A percentile compares a stretch with the other conserved stretches of the same genome.
Evolutionary conservation across 1,140 invertebrate species (phyloP).

Genomic region (Zophobas morio): DNA sequence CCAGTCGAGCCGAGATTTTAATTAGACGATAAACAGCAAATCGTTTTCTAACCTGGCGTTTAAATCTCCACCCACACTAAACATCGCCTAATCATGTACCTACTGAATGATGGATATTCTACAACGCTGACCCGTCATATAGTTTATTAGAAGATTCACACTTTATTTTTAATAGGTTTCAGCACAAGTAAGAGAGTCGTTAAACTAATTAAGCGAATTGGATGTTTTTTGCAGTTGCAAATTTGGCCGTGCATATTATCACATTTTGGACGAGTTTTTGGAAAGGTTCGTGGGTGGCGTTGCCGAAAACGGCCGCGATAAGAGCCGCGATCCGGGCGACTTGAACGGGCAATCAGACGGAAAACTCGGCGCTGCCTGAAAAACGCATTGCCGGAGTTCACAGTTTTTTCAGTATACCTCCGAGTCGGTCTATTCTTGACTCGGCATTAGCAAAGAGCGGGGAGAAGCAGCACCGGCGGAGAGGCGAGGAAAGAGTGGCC

Average conservation of each 20-base stretch:
- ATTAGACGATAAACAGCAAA: constrained; percentile 47
- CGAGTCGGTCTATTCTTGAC: constrained; percentile 60
- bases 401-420: constrained; percentile 58
- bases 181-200: constrained; percentile 12
- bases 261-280: too few relatives aligned
- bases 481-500: constrained; percentile 62
- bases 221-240: background rate
- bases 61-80: constrained; percentile 49
- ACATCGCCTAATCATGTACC: constrained; percentile 35
- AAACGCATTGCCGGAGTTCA: constrained; percentile 59
- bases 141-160: constrained; percentile 25
- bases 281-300: too few relatives aligned
- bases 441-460: constrained; percentile 43
- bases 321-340: constrained; percentile 45
- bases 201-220: constrained; percentile 24
- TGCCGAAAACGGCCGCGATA: background rate
- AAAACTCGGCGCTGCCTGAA: constrained; percentile 60
- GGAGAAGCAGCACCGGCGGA: constrained; percentile 50
- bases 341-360: constrained; percentile 63
- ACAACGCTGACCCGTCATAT: constrained; percentile 10
- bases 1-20: constrained; percentile 39
- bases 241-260: background rate
- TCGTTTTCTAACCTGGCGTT: constrained; percentile 51
- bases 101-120: constrained; percentile 30
- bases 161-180: constrained; percentile 19